Conservation (phyloP, 2,113 vertebrate species). For the Rattus rattus region DNA sequence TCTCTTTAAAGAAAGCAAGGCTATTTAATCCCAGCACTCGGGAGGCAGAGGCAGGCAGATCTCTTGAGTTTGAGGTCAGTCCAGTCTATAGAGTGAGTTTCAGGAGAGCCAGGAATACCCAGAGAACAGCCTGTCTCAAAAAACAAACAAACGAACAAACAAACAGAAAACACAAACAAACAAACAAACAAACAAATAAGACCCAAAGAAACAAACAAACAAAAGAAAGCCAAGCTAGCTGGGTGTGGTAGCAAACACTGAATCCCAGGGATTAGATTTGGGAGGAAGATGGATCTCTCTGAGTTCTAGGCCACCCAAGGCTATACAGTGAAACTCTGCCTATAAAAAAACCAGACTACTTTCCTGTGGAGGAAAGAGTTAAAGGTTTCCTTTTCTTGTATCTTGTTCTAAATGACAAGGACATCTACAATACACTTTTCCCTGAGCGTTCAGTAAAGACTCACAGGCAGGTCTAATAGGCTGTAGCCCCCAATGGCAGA, state of each 20-base stretch:
- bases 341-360: slow-evolving; percentile 60
- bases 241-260: neutral
- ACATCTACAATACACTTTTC: slow-evolving; percentile 65
- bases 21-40: neutral
- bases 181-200: neutral
- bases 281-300: neutral
- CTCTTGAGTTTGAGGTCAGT: neutral
- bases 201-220: neutral
- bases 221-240: neutral
- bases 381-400: neutral
- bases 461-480: slow-evolving; percentile 73
- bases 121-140: neutral
- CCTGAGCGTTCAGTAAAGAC: slow-evolving; percentile 32
- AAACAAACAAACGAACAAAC: neutral
- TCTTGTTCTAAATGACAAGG: slow-evolving; percentile 61
- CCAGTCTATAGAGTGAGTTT: neutral
- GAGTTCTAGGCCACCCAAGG: neutral
- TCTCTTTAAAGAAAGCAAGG: neutral
- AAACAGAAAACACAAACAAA: neutral
- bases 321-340: neutral
- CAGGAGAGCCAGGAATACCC: neutral
- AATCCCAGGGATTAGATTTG: neutral
- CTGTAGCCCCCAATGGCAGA: slow-evolving; percentile 70
- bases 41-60: neutral
- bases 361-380: slow-evolving; percentile 53